Evolutionary conservation across 2,888 invertebrate species (phyloP), one percentile per base, ranked within the genome.

Genomic region (Kuschelorhynchus macadamiae): DNA sequence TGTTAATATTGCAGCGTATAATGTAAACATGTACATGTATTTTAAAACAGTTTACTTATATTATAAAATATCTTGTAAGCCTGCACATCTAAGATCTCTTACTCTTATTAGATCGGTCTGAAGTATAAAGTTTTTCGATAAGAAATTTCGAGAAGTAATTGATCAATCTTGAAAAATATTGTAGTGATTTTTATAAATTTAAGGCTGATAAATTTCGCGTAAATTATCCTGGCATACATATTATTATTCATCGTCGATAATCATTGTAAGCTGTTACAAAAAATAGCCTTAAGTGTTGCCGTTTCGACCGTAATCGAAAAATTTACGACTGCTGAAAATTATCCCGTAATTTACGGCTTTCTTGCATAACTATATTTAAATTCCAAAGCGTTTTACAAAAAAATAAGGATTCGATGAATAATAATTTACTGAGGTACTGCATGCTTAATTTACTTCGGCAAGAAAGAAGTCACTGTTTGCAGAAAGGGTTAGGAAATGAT

Each of bases 201-300:
- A 41, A 55, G 25, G 21, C 55, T 42, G 55, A 55, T 55, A 55
- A 55, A 42, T 41, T 30, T 30, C 25, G 1, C 41, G 47, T 46
- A 63, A 63, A 53, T 63, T 46, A 63, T 25, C 20, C 33, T 16
- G 36, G 18, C 30, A 49, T 17, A 18, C 41, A 21, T 49, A 56
- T 64, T 64, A 49, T 39, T 49, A 63, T 63, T 63, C 55, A 55
- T 55, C 41, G 56, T 39, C 52, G 46, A 62, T 62, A 53, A 62
- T 62, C 53, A 52, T 49, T 55, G 41, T 56, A 49, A 63, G 63
- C 63, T 64, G 64, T 56, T 64, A 64, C 56, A 64, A 64, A 64
- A 64, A 64, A 56, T 32, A 64, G 64, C 64, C 64, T 39, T 49
- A 18, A 42, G 64, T 64, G 49, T 9, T 56, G 63, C 50, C 41